Conservation (phyloP, 2,113 vertebrate genomes). For the Pachycephala philippinensis region DNA sequence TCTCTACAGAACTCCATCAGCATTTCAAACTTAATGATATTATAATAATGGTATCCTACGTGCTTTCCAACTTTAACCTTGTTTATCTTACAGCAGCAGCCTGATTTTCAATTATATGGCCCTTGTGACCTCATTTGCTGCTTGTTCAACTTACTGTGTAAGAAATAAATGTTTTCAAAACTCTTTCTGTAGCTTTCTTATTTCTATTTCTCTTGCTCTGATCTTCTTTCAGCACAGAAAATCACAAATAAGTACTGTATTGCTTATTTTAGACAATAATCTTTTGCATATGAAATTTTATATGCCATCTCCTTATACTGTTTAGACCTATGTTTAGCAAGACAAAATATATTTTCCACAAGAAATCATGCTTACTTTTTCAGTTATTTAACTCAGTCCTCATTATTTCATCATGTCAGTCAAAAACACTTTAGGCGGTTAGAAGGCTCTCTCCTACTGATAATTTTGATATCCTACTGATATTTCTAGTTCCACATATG, state of each 20-base stretch:
- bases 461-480: not conserved
- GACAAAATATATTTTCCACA: not conserved
- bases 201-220: not conserved
- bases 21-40: slow-evolving; percentile 36
- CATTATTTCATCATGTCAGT: not conserved
- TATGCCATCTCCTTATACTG: not conserved
- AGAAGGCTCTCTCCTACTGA: not conserved
- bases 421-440: not conserved
- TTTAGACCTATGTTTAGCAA: not conserved
- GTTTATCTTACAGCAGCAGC: not conserved
- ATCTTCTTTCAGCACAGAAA: not conserved
- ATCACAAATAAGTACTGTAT: not conserved
- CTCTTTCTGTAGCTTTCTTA: not conserved
- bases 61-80: slow-evolving; percentile 32
- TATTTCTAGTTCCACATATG: not conserved
- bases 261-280: not conserved
- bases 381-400: not conserved
- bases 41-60: not conserved
- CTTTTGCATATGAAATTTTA: not conserved
- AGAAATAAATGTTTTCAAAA: not conserved
- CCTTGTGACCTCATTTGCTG: slow-evolving; percentile 2
- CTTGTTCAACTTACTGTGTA: not conserved
- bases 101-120: not conserved
- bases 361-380: not conserved
- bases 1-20: slow-evolving; percentile 4